A percentile compares a stretch with the other conserved stretches of the same genome.
phyloP scores from a whole-genome alignment of 2,113 vertebrate genomes.

The Esox niger region DNA sequence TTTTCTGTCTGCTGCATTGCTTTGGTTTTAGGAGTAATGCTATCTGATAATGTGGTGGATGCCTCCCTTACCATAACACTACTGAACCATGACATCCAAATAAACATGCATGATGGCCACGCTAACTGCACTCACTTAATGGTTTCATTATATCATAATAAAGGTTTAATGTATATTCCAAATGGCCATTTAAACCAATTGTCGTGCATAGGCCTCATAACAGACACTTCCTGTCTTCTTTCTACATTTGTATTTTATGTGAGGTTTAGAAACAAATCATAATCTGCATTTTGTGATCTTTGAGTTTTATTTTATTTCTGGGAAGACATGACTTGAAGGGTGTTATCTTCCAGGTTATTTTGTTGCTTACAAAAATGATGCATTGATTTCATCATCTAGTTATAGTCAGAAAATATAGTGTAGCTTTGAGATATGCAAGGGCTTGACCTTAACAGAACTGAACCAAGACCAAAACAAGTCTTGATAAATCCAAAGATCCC shows the following conservation, averaged over 20 bases:
- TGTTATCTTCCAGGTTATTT: too few species aligned
- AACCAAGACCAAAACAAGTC: too few species aligned
- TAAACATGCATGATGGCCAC: constrained; percentile 66
- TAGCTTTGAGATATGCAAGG: too few species aligned
- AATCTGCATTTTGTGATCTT: too few species aligned
- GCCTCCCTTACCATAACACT: constrained; percentile 62
- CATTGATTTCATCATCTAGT: too few species aligned
- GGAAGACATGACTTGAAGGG: too few species aligned
- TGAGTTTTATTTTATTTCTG: too few species aligned
- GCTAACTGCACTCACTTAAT: constrained; percentile 66
- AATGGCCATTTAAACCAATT: constrained; percentile 62
- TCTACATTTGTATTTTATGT: background rate
- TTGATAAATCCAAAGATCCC: too few species aligned
- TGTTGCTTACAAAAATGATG: too few species aligned
- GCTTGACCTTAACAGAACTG: too few species aligned
- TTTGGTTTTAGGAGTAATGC: constrained; percentile 63
- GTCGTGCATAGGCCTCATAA: constrained; percentile 33
- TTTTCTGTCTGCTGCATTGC: constrained; percentile 48
- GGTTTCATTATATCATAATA: constrained; percentile 73
- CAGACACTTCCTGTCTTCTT: constrained; percentile 18
- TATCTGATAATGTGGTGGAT: constrained; percentile 65
- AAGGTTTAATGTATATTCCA: constrained; percentile 64
- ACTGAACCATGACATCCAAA: constrained; percentile 69
- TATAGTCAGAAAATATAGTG: too few species aligned
- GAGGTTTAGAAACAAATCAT: too few species aligned